phyloP scores from a whole-genome alignment of 2,888 invertebrate species.

The Xestia rhomboidea region DNA sequence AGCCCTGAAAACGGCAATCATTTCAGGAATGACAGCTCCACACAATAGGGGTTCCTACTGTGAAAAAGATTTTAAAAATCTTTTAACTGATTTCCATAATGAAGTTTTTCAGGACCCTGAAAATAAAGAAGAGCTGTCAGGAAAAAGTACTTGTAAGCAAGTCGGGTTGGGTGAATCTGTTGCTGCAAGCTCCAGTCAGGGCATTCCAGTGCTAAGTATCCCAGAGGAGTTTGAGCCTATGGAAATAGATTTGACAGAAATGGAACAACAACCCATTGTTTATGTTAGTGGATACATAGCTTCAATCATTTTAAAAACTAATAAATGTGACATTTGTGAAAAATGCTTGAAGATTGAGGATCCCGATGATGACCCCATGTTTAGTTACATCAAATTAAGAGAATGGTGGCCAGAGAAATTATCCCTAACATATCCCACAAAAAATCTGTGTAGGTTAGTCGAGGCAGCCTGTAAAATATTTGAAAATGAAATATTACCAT shows the following conservation, averaged over 20 bases:
- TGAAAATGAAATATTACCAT: conserved; percentile 9
- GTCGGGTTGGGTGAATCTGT: conserved; percentile 8
- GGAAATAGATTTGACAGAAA: not conserved
- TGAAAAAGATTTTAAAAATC: conserved; percentile 24
- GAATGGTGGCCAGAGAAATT: conserved; percentile 24
- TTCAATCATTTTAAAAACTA: not conserved
- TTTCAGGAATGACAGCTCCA: conserved; percentile 37
- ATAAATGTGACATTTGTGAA: not conserved
- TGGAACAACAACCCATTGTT: conserved; percentile 18
- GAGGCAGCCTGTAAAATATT: conserved; percentile 7
- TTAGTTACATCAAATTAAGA: conserved; percentile 6
- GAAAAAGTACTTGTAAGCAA: conserved; percentile 3
- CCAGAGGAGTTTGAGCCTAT: conserved; percentile 10
- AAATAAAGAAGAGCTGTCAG: conserved; percentile 16
- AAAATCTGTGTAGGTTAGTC: conserved; percentile 6
- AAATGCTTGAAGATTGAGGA: not conserved
- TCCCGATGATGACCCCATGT: no score
- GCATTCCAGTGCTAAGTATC: not conserved
- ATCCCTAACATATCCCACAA: not conserved
- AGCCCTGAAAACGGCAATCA: conserved; percentile 26
- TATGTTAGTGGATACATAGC: conserved; percentile 25
- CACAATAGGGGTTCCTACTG: conserved; percentile 35
- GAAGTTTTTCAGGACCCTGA: not conserved
- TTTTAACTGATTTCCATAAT: conserved; percentile 14
- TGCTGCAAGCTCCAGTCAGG: not conserved